phyloP scores from a whole-genome alignment of 2,888 invertebrate species.

The Meandrusa payeni region DNA sequence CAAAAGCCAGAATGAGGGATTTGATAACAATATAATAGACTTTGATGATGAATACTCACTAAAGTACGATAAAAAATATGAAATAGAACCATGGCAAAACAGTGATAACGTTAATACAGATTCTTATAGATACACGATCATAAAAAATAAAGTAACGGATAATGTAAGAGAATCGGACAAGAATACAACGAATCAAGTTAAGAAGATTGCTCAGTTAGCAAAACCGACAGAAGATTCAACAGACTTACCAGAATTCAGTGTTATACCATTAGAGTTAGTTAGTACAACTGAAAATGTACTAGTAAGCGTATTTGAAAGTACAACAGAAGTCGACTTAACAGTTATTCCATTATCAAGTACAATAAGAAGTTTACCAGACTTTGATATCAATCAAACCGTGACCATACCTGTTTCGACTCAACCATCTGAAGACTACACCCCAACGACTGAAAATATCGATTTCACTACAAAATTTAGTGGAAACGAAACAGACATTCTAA shows the following conservation, averaged over 20 bases:
- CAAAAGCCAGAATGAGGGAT: conserved; percentile 40
- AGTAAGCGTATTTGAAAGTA: conserved; percentile 54
- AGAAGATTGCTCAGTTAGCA: conserved; percentile 29
- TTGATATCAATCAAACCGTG: conserved; percentile 52
- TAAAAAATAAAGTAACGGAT: conserved; percentile 40
- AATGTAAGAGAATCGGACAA: background rate
- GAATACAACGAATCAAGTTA: conserved; percentile 27
- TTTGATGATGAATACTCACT: conserved; percentile 64
- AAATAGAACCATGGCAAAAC: conserved; percentile 47
- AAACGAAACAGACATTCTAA: conserved; percentile 16
- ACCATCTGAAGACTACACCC: conserved; percentile 37
- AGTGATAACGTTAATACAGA: conserved; percentile 53
- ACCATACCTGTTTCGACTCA: conserved; percentile 52
- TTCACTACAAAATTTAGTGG: conserved; percentile 29
- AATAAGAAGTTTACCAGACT: conserved; percentile 37
- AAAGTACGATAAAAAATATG: conserved; percentile 60
- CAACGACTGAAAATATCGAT: conserved; percentile 35
- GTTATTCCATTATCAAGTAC: conserved; percentile 65
- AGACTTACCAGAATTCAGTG: conserved; percentile 53
- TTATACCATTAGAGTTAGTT: conserved; percentile 66
- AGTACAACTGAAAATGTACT: conserved; percentile 61
- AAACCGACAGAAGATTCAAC: conserved; percentile 36
- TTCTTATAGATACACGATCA: conserved; percentile 57
- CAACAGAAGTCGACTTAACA: conserved; percentile 58
- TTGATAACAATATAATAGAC: conserved; percentile 67